These are phyloP conservation scores for Aphodius sticticus DNA, from an alignment of 2,888 invertebrate species.

Conservation along the genomic window DNA sequence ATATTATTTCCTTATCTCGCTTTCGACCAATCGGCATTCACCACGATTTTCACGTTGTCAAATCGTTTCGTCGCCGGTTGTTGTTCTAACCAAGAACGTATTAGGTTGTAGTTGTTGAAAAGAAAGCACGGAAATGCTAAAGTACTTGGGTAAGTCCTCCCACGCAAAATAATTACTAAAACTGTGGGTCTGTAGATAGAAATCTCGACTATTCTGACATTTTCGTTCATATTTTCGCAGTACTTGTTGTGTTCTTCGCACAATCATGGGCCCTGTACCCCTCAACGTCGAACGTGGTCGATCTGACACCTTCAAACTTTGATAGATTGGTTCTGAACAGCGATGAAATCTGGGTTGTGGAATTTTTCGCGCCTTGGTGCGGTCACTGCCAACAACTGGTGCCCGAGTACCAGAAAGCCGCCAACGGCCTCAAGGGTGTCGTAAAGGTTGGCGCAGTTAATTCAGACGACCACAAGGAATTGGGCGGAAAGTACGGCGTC, in stretches of 20 bases:
- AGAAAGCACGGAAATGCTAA: constrained; percentile 24
- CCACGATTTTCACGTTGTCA: constrained; percentile 29
- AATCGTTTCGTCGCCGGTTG: constrained; percentile 25
- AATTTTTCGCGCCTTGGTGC: constrained; percentile 98
- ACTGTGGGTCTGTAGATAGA: neutral
- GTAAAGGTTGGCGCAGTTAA: constrained; percentile 95
- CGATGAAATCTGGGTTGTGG: constrained; percentile 93
- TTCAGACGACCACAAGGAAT: constrained; percentile 86
- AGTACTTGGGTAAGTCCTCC: constrained; percentile 27
- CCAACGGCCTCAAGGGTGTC: constrained; percentile 91
- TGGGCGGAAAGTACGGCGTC: constrained; percentile 83
- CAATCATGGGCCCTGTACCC: constrained; percentile 68
- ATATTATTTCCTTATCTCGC: neutral
- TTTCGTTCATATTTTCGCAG: constrained; percentile 21
- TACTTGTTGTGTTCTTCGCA: constrained; percentile 45
- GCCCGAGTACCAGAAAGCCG: constrained; percentile 94
- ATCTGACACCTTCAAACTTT: constrained; percentile 88
- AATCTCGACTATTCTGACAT: neutral
- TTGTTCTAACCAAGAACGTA: constrained; percentile 27
- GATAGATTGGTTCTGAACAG: constrained; percentile 82
- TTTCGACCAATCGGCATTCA: constrained; percentile 31
- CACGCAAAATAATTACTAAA: constrained; percentile 6
- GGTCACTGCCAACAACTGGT: constrained; percentile 90
- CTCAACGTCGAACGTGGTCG: constrained; percentile 79
- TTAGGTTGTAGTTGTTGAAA: constrained; percentile 18